Evolutionary conservation across 2,888 invertebrate species (phyloP).

Genomic region (Sphecodes monilicornis): DNA sequence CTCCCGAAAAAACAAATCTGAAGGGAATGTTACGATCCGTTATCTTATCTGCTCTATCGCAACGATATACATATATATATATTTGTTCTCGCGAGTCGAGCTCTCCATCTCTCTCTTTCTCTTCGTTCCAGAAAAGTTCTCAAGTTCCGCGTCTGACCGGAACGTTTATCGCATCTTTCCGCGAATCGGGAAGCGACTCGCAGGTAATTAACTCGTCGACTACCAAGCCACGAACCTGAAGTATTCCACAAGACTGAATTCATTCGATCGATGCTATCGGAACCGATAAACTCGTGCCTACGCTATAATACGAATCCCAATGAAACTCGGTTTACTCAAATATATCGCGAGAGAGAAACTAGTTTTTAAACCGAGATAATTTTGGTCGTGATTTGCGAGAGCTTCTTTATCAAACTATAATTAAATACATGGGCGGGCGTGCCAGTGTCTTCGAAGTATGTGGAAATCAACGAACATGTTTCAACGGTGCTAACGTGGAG

Average conservation of each 20-base stretch:
- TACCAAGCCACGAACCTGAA: background rate
- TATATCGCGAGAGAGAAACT: background rate
- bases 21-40: constrained; percentile 62
- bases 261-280: background rate
- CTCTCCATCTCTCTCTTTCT: background rate
- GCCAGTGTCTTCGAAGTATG: too few species aligned
- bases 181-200: background rate
- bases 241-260: background rate
- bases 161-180: background rate
- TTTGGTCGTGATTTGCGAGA: too few species aligned
- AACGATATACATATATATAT: constrained; percentile 55
- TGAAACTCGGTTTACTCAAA: too few species aligned
- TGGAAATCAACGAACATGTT: too few species aligned
- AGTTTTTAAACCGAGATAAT: background rate
- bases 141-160: constrained; percentile 31
- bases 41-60: constrained; percentile 74
- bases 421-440: too few species aligned
- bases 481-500: too few species aligned
- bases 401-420: too few species aligned
- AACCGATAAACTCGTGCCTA: too few species aligned
- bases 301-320: too few species aligned
- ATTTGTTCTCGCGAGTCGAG: constrained; percentile 9
- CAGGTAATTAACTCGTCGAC: background rate
- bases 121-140: background rate
- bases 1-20: background rate